A percentile compares a stretch with the other conserved stretches of the same genome.
These are phyloP conservation scores for Drosophila kurseongensis DNA, from an alignment of 1,140 invertebrate genomes.

Conservation along the genomic window DNA sequence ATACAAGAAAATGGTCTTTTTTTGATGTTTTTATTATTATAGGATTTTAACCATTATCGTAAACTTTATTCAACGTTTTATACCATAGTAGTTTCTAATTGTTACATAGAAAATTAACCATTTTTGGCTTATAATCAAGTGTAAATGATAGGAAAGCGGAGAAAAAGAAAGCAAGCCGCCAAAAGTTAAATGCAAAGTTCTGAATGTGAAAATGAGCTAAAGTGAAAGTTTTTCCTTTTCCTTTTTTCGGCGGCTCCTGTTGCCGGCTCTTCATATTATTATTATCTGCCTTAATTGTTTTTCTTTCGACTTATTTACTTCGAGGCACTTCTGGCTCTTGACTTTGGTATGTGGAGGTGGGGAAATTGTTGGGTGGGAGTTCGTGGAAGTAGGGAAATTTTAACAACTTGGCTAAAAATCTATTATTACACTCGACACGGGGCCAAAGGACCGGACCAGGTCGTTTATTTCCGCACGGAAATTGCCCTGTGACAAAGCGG, in stretches of 20 bases:
- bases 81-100: neutral
- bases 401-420: slow-evolving; percentile 73
- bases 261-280: slow-evolving; percentile 71
- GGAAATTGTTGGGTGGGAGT: neutral
- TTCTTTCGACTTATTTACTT: slow-evolving; percentile 76
- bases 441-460: slow-evolving; percentile 20
- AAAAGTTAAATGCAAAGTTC: slow-evolving; percentile 83
- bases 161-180: slow-evolving; percentile 29
- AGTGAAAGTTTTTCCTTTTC: slow-evolving; percentile 68
- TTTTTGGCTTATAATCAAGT: neutral
- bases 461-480: slow-evolving; percentile 75
- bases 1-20: too few relatives aligned
- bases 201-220: slow-evolving; percentile 75
- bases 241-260: slow-evolving; percentile 27
- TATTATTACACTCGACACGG: slow-evolving; percentile 59
- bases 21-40: too few relatives aligned
- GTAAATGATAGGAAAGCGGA: slow-evolving; percentile 53
- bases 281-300: slow-evolving; percentile 82
- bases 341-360: slow-evolving; percentile 5
- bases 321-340: slow-evolving; percentile 25
- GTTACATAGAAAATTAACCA: neutral
- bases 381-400: slow-evolving; percentile 44
- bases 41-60: too few relatives aligned
- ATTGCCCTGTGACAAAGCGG: slow-evolving; percentile 74
- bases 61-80: too few relatives aligned